Evolutionary conservation across 1,140 invertebrate species (phyloP).

Genomic region (Zaprionus tsacasi): DNA sequence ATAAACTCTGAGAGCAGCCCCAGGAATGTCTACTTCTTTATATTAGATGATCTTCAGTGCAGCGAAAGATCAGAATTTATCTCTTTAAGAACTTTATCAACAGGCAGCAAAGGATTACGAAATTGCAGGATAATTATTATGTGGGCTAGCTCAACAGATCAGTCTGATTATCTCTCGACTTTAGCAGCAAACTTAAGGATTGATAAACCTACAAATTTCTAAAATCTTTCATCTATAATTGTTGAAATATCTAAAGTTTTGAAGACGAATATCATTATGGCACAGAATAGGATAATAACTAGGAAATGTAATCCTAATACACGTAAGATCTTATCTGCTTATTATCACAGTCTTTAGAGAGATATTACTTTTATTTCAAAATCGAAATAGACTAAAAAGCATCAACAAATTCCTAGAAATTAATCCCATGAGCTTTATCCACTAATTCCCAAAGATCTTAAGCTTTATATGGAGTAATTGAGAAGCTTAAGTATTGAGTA

Average conservation of each 20-base stretch:
- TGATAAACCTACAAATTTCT: neutral
- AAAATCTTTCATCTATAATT: neutral
- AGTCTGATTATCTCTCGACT: neutral
- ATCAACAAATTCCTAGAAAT: too few species aligned
- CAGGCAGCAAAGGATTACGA: neutral
- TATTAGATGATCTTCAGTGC: neutral
- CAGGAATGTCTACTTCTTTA: neutral
- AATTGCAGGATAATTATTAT: neutral
- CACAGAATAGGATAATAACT: too few species aligned
- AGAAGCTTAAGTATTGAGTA: neutral
- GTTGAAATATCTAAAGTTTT: neutral
- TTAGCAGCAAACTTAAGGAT: neutral
- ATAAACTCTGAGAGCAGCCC: constrained; percentile 18
- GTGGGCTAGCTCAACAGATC: neutral
- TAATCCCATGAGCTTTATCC: too few species aligned
- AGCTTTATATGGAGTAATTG: too few species aligned
- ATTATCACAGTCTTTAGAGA: too few species aligned
- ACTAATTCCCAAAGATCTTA: neutral
- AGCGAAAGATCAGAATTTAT: neutral
- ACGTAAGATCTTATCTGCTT: too few species aligned
- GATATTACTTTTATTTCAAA: too few species aligned
- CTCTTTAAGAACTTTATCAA: neutral
- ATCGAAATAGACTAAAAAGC: too few species aligned
- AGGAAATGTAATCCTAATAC: too few species aligned
- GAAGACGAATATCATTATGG: neutral